Base-by-base conservation (phyloP, 2,888 invertebrate genomes). In the Diarsia mendica region DNA sequence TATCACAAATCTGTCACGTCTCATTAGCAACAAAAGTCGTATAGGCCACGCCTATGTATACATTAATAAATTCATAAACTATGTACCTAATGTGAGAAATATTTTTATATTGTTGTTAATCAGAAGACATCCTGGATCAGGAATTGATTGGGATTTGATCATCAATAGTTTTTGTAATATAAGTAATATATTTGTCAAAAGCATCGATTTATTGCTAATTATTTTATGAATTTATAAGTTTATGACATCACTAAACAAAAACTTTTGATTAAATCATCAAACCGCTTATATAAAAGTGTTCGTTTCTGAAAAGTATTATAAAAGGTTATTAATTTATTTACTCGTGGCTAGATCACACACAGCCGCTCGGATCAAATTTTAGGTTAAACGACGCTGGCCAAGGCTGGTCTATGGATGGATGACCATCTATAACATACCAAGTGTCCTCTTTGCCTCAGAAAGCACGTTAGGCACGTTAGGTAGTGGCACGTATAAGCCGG, bases 41-140 rank as follows among this genome's bases (percentile, higher is more conserved):
- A 55, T n/a, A 64, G 48, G 48, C 63, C 51, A n/a, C 64, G 28
- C 64, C 53, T 23, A 44, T 28, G 23, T 9, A 60, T 15, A n/a
- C 65, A 82, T 65, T 72, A 71, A 75, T 70, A 58, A 8, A 81
- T 64, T 63, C 4, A 15, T 9, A 3, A 44, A 73, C 61, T 46
- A 67, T 67, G 15, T 9, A 67, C 55, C 10, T 15, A 20, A 58
- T 67, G 10, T 28, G 23, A 60, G 53, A 33, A 11, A 58, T 28
- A 72, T 28, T 61, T 75, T 77, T 68, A 72, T 23, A 66, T 51
- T 13, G 68, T 51, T 60, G 28, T 82, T 68, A 77, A 82, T 80
- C 61, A 77, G 2, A 23, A 1, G 20, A 66, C 77, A 77, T 83
- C 80, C 73, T 80, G 71, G 71, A 66, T 77, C 61, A 20, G 20